Percentiles rank a stretch among this genome's conserved stretches.
phyloP scores from a whole-genome alignment of 2,888 invertebrate species.

The Cremastinae sp. region DNA sequence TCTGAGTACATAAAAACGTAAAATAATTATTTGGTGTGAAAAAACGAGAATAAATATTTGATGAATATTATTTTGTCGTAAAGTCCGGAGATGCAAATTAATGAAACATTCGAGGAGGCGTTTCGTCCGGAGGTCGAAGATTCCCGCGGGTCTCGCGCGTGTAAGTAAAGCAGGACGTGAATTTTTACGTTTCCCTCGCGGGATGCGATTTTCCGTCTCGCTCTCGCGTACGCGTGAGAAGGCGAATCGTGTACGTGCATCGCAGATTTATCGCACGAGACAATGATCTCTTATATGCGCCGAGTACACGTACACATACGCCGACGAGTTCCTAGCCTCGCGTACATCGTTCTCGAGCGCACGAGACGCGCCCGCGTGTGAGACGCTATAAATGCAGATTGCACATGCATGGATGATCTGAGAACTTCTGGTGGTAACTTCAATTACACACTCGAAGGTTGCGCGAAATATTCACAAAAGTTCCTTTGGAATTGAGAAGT shows the following conservation, averaged over 20 bases:
- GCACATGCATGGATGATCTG: slow-evolving; percentile 70
- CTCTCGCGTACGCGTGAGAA: slow-evolving; percentile 67
- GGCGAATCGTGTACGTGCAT: slow-evolving; percentile 66
- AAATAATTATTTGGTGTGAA: too few species aligned
- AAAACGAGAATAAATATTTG: too few species aligned
- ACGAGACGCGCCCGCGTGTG: slow-evolving; percentile 30
- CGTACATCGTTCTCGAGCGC: slow-evolving; percentile 4
- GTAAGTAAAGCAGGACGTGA: slow-evolving; percentile 59
- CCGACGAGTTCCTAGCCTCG: slow-evolving; percentile 41
- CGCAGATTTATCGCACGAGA: slow-evolving; percentile 69
- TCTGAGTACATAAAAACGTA: too few species aligned
- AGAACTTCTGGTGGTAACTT: slow-evolving; percentile 53
- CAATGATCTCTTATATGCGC: slow-evolving; percentile 60
- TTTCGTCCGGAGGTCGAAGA: slow-evolving; percentile 29
- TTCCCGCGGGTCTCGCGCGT: slow-evolving; percentile 24
- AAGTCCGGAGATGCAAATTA: too few species aligned
- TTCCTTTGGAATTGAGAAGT: background rate
- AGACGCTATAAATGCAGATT: slow-evolving; percentile 58
- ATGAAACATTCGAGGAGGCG: slow-evolving; percentile 25
- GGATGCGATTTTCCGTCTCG: slow-evolving; percentile 12
- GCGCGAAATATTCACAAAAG: slow-evolving; percentile 35
- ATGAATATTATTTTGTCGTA: too few species aligned
- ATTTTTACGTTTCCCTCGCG: slow-evolving; percentile 68
- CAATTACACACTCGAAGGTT: slow-evolving; percentile 54
- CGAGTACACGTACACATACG: slow-evolving; percentile 19